These are phyloP conservation scores for Zophobas morio DNA, from an alignment of 1,140 invertebrate genomes.

Conservation along the genomic window DNA sequence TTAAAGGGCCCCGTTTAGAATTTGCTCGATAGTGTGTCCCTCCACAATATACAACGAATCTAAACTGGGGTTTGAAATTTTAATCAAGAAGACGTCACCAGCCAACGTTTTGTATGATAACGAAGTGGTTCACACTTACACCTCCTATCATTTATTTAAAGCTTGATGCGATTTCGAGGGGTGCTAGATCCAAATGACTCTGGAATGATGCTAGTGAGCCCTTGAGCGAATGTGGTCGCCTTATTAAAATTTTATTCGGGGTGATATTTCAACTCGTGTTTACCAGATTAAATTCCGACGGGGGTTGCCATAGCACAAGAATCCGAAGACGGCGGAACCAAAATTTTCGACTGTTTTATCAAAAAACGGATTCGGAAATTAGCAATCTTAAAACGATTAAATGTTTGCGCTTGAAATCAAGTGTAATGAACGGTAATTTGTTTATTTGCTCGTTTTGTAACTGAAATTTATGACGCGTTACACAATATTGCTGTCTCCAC, in stretches of 20 bases:
- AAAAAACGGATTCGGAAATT: too few relatives aligned
- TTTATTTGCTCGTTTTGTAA: too few relatives aligned
- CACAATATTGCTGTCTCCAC: too few relatives aligned
- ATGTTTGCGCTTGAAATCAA: too few relatives aligned
- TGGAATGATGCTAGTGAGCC: slow-evolving; percentile 10
- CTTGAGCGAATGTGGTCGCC: slow-evolving; percentile 15
- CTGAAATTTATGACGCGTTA: too few relatives aligned
- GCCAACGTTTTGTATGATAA: slow-evolving; percentile 48
- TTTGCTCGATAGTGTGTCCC: slow-evolving; percentile 21
- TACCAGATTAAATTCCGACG: not conserved
- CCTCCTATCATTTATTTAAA: slow-evolving; percentile 50
- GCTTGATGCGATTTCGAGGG: slow-evolving; percentile 29
- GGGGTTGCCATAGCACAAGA: not conserved
- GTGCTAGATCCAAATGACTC: slow-evolving; percentile 21
- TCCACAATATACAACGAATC: slow-evolving; percentile 25
- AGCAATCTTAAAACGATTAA: too few relatives aligned
- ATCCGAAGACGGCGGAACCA: not conserved
- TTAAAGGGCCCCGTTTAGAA: slow-evolving; percentile 25
- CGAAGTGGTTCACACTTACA: slow-evolving; percentile 44
- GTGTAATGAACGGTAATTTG: too few relatives aligned
- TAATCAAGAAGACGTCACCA: slow-evolving; percentile 50
- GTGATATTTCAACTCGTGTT: slow-evolving; percentile 39
- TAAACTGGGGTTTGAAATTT: slow-evolving; percentile 44
- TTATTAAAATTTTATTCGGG: slow-evolving; percentile 49
- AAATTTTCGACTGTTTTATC: too few relatives aligned